Percentiles rank a stretch among this genome's conserved stretches.
phyloP scores from a whole-genome alignment of 2,113 vertebrate genomes.

The Tenrec ecaudatus region DNA sequence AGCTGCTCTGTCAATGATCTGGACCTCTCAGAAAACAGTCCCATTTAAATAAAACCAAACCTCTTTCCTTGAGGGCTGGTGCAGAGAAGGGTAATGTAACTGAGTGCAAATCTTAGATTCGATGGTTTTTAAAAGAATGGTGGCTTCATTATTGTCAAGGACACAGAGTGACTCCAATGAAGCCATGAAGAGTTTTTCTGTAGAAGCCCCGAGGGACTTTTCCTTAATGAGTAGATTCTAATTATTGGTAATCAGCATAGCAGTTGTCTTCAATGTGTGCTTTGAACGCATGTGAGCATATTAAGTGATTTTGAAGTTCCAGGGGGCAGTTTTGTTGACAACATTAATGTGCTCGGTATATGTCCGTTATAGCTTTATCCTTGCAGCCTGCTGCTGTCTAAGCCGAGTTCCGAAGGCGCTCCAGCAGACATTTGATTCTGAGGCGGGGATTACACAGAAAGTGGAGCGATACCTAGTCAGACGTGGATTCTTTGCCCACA shows the following conservation, averaged over 20 bases:
- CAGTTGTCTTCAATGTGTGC: conserved; percentile 31
- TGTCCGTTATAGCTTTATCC: conserved; percentile 19
- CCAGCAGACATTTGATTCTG: conserved; percentile 5
- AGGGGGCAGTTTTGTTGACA: conserved; percentile 65
- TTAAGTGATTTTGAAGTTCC: conserved; percentile 72
- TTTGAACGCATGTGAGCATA: conserved; percentile 50
- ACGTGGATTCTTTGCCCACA: neutral
- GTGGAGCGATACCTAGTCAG: neutral
- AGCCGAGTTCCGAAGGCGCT: neutral
- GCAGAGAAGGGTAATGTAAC: conserved; percentile 44
- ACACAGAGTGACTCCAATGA: conserved; percentile 67
- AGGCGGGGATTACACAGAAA: neutral
- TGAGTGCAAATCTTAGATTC: conserved; percentile 72
- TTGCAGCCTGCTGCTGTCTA: neutral
- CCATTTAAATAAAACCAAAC: conserved; percentile 10
- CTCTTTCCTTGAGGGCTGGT: neutral
- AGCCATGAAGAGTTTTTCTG: conserved; percentile 62
- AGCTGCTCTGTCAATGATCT: neutral
- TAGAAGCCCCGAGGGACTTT: conserved; percentile 60
- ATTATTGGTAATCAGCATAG: conserved; percentile 79
- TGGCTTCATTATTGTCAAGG: conserved; percentile 79
- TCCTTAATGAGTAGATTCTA: conserved; percentile 73
- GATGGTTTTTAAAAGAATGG: conserved; percentile 78
- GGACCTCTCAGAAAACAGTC: conserved; percentile 4
- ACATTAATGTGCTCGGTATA: conserved; percentile 33